Base-by-base conservation (phyloP, 1,140 invertebrate genomes). In the Pogonognathellus flavescens region DNA sequence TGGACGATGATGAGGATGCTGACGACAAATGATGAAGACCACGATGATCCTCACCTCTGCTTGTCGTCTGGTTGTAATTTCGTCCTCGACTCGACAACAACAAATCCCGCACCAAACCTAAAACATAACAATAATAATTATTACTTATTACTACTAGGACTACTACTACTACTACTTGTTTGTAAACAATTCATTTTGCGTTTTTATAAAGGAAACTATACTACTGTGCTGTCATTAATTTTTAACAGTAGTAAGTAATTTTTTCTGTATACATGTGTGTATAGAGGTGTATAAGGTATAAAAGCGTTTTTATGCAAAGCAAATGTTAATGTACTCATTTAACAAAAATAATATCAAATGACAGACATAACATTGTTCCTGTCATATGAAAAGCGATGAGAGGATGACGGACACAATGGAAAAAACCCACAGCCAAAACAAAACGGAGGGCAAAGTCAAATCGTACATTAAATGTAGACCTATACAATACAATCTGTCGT, bases 1-100 rank as follows among this genome's bases (percentile, higher is more conserved):
- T 52, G 18, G 62, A 55, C 31, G 31, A 41, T 41, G 31, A 41
- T 41, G 31, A 41, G 31, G 31, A 41, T 41, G 31, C 31, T 41
- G 31, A 41, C 14, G 66, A 70, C 66, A 31, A 11, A n/a, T 22
- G n/a, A 18, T 49, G 76, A 55, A 55, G 57, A 59, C n/a, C 20
- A 55, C 55, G 62, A 55, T 25, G 53, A 49, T 76, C 83, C 53
- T 82, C 83, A 25, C 25, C 66, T 22, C 13, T 22, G 7, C 25
- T 50, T 55, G 52, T n/a, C 22, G 55, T 31, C 52, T 57, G 80
- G 52, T 50, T 76, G 55, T 81, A 55, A 11, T 81, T 50, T 4
- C 86, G 86, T 7, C 86, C 86, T 84, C 86, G 76, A 83, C 80
- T 87, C 60, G 86, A 87, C 80, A 87, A 52, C 60, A 87, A 25